These are phyloP conservation scores for Troides oblongomaculatus DNA, from an alignment of 2,888 invertebrate species.

Conservation along the genomic window DNA sequence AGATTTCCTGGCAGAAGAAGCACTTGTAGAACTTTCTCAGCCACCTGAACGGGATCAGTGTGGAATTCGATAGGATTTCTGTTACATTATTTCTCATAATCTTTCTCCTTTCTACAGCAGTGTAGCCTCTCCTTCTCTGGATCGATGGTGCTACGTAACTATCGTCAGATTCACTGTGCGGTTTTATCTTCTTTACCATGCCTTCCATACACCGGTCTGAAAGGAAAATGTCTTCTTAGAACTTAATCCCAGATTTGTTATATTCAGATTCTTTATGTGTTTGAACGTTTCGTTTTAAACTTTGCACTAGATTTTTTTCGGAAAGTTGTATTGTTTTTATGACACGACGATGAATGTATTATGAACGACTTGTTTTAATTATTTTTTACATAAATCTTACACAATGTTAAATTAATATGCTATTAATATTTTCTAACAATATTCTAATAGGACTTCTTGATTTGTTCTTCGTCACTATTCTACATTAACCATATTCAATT, in stretches of 20 bases:
- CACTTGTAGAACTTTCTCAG: conserved; percentile 45
- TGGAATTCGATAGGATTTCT: conserved; percentile 44
- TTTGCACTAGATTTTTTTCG: no score
- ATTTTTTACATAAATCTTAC: no score
- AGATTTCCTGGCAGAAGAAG: conserved; percentile 49
- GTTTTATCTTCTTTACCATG: conserved; percentile 21
- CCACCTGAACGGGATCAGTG: conserved; percentile 48
- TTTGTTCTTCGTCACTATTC: no score
- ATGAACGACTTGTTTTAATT: no score
- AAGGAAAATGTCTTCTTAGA: conserved; percentile 38
- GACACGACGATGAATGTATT: no score
- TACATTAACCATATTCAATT: no score
- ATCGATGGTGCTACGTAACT: conserved; percentile 17
- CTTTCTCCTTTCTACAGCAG: conserved; percentile 32
- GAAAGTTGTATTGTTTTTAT: no score
- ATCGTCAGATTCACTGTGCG: conserved; percentile 21
- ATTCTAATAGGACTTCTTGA: no score
- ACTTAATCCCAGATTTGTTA: conserved; percentile 5
- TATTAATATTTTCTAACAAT: no score
- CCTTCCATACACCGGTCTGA: conserved; percentile 32
- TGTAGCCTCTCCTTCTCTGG: conserved; percentile 25
- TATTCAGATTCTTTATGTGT: no score
- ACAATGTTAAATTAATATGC: no score
- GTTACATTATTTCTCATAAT: conserved; percentile 45
- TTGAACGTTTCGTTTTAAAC: no score